These are phyloP conservation scores for Campoletis raptor DNA, from an alignment of 2,888 invertebrate genomes.

Conservation along the genomic window DNA sequence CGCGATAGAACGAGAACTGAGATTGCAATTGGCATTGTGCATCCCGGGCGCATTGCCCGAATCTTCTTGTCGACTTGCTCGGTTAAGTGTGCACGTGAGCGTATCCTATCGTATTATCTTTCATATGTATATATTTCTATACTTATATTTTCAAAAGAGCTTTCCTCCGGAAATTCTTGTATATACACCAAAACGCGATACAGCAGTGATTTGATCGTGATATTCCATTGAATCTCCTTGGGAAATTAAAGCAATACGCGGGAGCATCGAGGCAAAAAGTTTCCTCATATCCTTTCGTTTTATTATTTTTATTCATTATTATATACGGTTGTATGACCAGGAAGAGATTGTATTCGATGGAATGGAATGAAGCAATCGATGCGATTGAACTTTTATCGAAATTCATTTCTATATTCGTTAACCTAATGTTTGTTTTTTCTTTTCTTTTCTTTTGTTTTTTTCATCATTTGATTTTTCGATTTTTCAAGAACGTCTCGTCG, in stretches of 20 bases:
- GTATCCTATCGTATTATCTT: slow-evolving; percentile 55
- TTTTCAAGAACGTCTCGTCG: slow-evolving; percentile 27
- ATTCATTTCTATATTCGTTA: not conserved
- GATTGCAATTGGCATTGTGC: slow-evolving; percentile 69
- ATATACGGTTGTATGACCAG: not conserved
- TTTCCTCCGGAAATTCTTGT: slow-evolving; percentile 2
- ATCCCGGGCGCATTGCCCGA: slow-evolving; percentile 42
- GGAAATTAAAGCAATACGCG: slow-evolving; percentile 56
- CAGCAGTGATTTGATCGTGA: slow-evolving; percentile 40
- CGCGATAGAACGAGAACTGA: slow-evolving; percentile 48
- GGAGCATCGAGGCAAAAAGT: slow-evolving; percentile 39
- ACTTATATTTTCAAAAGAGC: slow-evolving; percentile 1
- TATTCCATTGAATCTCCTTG: slow-evolving; percentile 46
- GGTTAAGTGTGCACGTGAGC: slow-evolving; percentile 47
- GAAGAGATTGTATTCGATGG: not conserved
- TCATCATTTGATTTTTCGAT: not conserved
- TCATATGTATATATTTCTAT: not conserved
- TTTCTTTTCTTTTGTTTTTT: not conserved
- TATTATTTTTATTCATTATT: slow-evolving; percentile 37
- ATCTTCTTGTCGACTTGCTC: slow-evolving; percentile 36
- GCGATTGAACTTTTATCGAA: not conserved
- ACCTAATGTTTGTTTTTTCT: not conserved
- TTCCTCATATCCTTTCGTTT: slow-evolving; percentile 29
- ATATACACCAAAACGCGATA: not conserved
- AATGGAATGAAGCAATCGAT: not conserved